phyloP scores from a whole-genome alignment of 2,797 vertebrate species.

The Tinamus major region DNA sequence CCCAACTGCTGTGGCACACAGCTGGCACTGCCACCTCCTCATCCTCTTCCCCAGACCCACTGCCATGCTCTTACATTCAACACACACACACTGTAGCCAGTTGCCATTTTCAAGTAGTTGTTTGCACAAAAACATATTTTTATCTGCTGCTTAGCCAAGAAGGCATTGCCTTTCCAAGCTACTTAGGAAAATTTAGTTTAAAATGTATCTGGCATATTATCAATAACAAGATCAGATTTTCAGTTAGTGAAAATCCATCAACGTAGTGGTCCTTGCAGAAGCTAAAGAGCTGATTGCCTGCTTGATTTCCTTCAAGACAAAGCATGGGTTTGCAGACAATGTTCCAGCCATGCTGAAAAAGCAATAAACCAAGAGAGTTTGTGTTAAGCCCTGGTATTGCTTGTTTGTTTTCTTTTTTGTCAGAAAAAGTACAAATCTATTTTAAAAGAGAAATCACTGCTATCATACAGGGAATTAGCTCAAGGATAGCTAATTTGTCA shows the following conservation, averaged over 20 bases:
- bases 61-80: background rate
- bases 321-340: background rate
- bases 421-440: background rate
- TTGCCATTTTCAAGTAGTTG: rapidly evolving
- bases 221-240: background rate
- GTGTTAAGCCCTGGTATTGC: background rate
- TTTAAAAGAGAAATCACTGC: background rate
- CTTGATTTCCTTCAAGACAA: background rate
- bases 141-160: background rate
- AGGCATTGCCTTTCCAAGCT: background rate
- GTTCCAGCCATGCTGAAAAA: background rate
- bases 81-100: rapidly evolving
- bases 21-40: background rate
- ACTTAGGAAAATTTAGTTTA: background rate
- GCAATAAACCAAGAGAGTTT: background rate
- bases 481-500: background rate
- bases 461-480: background rate
- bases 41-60: background rate
- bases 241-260: background rate
- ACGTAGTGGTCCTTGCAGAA: background rate
- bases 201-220: background rate
- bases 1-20: background rate
- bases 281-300: background rate
- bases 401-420: background rate
- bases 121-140: background rate